Percentiles rank a stretch among this genome's conserved stretches.
phyloP scores from a whole-genome alignment of 2,113 vertebrate genomes.

The Varanus komodoensis region DNA sequence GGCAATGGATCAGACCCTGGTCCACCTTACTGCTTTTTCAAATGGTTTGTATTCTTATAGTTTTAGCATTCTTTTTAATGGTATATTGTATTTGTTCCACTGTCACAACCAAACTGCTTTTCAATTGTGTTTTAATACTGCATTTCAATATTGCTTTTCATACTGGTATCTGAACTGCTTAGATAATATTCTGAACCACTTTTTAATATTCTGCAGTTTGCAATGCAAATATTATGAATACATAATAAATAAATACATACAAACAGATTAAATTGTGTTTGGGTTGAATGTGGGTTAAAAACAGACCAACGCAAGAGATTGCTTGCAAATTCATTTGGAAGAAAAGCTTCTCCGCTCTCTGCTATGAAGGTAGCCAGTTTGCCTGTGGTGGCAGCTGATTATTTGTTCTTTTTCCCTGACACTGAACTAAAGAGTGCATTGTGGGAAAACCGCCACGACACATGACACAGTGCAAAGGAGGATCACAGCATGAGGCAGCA shows the following conservation, averaged over 20 bases:
- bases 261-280: slow-evolving; percentile 34
- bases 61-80: no score
- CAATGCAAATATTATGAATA: no score
- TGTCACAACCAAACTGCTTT: no score
- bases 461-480: slow-evolving; percentile 85
- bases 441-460: slow-evolving; percentile 85
- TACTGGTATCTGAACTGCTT: no score
- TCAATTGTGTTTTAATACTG: no score
- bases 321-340: slow-evolving; percentile 47
- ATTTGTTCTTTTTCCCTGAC: slow-evolving; percentile 78
- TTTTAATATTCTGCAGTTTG: no score
- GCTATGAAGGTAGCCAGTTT: slow-evolving; percentile 79
- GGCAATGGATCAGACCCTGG: no score
- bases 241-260: slow-evolving; percentile 6
- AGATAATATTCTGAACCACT: no score
- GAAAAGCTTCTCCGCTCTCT: slow-evolving; percentile 57
- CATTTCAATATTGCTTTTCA: no score
- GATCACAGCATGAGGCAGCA: slow-evolving; percentile 84
- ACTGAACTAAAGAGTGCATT: slow-evolving; percentile 87
- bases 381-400: slow-evolving; percentile 78
- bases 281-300: slow-evolving; percentile 5
- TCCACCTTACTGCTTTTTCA: no score
- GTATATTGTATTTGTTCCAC: no score
- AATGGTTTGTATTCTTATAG: no score
- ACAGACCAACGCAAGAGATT: slow-evolving; percentile 52